These are phyloP conservation scores for Vireo altiloquus DNA, from an alignment of 2,113 vertebrate species.

Conservation along the genomic window DNA sequence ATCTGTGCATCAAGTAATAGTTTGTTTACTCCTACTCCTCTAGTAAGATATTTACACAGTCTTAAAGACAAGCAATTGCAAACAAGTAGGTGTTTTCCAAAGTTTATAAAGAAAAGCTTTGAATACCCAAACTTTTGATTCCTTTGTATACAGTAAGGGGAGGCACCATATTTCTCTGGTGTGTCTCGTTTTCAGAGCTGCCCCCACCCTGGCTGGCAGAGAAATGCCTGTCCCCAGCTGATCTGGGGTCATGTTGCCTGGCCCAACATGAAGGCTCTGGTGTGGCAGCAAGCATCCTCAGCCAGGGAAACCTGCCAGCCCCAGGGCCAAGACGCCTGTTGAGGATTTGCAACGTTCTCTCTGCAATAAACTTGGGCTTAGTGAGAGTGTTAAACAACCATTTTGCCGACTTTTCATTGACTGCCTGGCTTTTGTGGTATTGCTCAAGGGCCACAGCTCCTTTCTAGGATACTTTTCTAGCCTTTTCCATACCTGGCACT, in stretches of 20 bases:
- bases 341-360: not conserved
- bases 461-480: not conserved
- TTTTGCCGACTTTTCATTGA: not conserved
- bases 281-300: accelerated
- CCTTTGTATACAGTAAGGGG: not conserved
- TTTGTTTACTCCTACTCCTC: not conserved
- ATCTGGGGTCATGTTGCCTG: not conserved
- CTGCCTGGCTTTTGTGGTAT: not conserved
- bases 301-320: not conserved
- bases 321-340: not conserved
- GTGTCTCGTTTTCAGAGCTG: not conserved
- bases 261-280: accelerated
- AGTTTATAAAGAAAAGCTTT: not conserved
- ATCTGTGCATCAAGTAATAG: not conserved
- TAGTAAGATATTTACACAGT: not conserved
- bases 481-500: not conserved
- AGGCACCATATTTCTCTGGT: not conserved
- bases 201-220: not conserved
- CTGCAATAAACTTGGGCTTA: not conserved
- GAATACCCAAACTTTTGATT: not conserved
- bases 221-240: not conserved
- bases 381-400: not conserved
- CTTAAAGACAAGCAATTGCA: not conserved
- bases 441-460: not conserved
- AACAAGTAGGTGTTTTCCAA: not conserved